A percentile compares a stretch with the other conserved stretches of the same genome.
Conservation (phyloP, 2,888 invertebrate genomes). For the Oscheius myriophilus region DNA sequence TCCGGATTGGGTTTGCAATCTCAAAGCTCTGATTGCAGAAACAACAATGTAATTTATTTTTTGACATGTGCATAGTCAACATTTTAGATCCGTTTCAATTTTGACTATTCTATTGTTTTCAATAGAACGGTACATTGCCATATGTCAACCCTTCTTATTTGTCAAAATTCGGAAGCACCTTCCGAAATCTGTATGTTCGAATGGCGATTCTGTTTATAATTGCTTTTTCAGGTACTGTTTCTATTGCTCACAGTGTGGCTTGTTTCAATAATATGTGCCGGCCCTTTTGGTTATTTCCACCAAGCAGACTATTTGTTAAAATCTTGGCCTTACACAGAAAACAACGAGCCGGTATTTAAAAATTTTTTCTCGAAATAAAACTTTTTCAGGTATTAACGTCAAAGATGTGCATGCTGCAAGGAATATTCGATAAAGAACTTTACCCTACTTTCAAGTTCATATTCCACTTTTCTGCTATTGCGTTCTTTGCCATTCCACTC, state of each 20-base stretch:
- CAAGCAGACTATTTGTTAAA: constrained; percentile 55
- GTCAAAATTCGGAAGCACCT: constrained; percentile 39
- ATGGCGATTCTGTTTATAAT: neutral
- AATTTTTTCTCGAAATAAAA: neutral
- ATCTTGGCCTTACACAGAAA: constrained; percentile 51
- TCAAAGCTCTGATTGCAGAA: constrained; percentile 55
- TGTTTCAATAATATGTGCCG: constrained; percentile 51
- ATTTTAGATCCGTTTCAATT: constrained; percentile 55
- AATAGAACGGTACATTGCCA: constrained; percentile 59
- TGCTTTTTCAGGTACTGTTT: constrained; percentile 11
- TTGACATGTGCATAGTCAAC: neutral
- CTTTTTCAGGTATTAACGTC: constrained; percentile 41
- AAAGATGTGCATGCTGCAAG: constrained; percentile 58
- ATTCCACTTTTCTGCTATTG: constrained; percentile 57
- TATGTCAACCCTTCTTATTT: constrained; percentile 54
- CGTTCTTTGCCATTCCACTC: constrained; percentile 56
- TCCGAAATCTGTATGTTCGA: constrained; percentile 12
- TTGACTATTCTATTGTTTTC: constrained; percentile 57
- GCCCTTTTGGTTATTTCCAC: constrained; percentile 55
- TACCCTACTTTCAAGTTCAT: constrained; percentile 43
- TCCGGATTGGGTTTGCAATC: constrained; percentile 58
- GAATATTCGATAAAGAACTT: constrained; percentile 46
- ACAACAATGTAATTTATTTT: constrained; percentile 49
- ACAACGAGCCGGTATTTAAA: constrained; percentile 40
- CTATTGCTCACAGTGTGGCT: constrained; percentile 48